phyloP scores from a whole-genome alignment of 2,888 invertebrate genomes.

The Graphium colonna region DNA sequence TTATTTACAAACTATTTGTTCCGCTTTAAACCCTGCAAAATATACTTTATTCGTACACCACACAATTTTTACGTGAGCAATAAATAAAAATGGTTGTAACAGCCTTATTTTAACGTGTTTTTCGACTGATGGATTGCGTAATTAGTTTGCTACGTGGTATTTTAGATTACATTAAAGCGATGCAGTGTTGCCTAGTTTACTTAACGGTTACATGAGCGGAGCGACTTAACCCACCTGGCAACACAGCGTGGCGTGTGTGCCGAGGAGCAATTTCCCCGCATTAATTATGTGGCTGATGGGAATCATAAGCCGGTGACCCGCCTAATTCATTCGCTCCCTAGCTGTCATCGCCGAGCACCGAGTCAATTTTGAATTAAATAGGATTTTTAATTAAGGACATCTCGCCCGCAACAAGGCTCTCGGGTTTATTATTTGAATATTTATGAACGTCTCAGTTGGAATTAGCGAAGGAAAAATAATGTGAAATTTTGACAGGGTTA shows the following conservation, averaged over 20 bases:
- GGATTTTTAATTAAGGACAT: constrained; percentile 24
- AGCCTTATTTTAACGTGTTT: background rate
- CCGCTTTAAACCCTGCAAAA: too few species aligned
- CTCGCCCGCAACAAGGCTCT: constrained; percentile 9
- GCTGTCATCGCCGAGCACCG: constrained; percentile 16
- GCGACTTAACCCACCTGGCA: constrained; percentile 28
- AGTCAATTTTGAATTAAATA: constrained; percentile 22
- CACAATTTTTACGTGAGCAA: too few species aligned
- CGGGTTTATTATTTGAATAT: constrained; percentile 15
- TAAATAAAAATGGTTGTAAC: too few species aligned
- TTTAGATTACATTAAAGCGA: constrained; percentile 18
- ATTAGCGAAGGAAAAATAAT: background rate
- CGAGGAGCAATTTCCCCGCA: constrained; percentile 62
- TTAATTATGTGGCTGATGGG: constrained; percentile 69
- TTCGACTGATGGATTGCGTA: background rate
- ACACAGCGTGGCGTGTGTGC: constrained; percentile 33
- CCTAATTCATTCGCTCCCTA: constrained; percentile 46
- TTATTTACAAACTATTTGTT: too few species aligned
- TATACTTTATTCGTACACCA: too few species aligned
- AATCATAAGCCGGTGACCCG: constrained; percentile 52
- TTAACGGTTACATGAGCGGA: constrained; percentile 35
- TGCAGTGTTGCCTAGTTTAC: constrained; percentile 23
- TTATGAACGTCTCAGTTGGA: background rate
- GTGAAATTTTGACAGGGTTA: background rate
- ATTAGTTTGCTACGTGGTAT: constrained; percentile 2